Conservation (phyloP, 2,888 invertebrate genomes). For the Pogonocherus hispidulus region DNA sequence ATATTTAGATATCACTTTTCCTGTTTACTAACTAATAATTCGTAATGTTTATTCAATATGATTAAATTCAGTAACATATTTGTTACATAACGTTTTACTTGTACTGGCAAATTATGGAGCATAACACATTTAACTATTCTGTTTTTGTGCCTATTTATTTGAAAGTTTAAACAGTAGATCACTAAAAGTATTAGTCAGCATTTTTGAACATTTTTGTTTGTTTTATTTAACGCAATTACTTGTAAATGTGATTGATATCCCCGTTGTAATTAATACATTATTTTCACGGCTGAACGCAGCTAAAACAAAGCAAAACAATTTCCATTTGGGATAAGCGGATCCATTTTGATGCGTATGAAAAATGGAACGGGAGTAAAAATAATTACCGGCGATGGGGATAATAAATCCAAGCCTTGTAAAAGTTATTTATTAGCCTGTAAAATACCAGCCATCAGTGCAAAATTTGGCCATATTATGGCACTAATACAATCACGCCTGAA, state of each 20-base stretch:
- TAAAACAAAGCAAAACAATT: slow-evolving; percentile 13
- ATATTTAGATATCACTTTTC: no score
- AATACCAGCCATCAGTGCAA: slow-evolving; percentile 29
- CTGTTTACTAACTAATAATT: no score
- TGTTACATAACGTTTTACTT: no score
- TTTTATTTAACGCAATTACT: not conserved
- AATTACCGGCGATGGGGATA: slow-evolving; percentile 31
- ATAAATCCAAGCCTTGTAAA: slow-evolving; percentile 33
- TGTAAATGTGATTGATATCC: slow-evolving; percentile 2
- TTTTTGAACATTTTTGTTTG: not conserved
- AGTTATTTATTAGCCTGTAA: slow-evolving; percentile 37
- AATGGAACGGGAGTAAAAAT: slow-evolving; percentile 33
- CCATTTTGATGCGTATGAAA: slow-evolving; percentile 30
- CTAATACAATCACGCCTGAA: slow-evolving; percentile 38
- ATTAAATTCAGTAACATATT: no score
- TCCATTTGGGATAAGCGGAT: slow-evolving; percentile 24
- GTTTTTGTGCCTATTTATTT: no score
- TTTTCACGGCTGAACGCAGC: not conserved
- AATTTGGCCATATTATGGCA: slow-evolving; percentile 34
- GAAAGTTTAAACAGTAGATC: not conserved
- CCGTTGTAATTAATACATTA: slow-evolving; percentile 8
- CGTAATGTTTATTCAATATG: no score
- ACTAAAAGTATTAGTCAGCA: not conserved
- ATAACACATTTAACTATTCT: no score
- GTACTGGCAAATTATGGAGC: no score